phyloP scores from a whole-genome alignment of 2,888 invertebrate species.

The Lysandra bellargus region DNA sequence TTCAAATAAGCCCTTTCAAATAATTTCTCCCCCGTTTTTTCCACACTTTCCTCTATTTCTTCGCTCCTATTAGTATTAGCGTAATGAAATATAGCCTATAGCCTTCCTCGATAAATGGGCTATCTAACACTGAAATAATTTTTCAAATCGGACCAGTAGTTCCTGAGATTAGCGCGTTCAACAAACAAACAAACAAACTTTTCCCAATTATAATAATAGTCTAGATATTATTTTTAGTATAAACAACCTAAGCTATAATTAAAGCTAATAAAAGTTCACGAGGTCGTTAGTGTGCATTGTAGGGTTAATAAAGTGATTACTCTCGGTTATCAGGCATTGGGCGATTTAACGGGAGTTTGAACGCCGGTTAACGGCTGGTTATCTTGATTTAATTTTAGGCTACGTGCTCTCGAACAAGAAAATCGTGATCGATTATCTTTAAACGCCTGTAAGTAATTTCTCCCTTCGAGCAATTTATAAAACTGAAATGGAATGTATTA shows the following conservation, averaged over 20 bases:
- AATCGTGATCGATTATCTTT: background rate
- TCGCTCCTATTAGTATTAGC: no score
- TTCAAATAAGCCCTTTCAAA: no score
- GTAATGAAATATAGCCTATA: no score
- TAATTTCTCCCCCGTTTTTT: no score
- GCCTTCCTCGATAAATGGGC: no score
- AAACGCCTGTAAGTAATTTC: background rate
- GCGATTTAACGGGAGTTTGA: slow-evolving; percentile 14
- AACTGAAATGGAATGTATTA: no score
- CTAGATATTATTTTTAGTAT: background rate
- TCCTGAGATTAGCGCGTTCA: no score
- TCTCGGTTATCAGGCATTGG: background rate
- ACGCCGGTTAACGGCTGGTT: background rate
- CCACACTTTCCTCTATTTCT: no score
- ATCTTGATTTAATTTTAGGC: slow-evolving; percentile 22
- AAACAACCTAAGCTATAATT: background rate
- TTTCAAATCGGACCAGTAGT: no score
- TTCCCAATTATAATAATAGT: no score
- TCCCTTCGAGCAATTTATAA: background rate
- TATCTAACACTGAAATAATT: no score
- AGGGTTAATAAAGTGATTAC: slow-evolving; percentile 17
- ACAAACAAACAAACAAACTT: no score
- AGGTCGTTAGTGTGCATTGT: slow-evolving; percentile 9
- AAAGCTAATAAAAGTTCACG: background rate
- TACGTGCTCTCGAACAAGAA: background rate